Percentiles rank a stretch among this genome's conserved stretches.
These are phyloP conservation scores for Lepidurus arcticus DNA, from an alignment of 1,140 invertebrate species.

Conservation along the genomic window DNA sequence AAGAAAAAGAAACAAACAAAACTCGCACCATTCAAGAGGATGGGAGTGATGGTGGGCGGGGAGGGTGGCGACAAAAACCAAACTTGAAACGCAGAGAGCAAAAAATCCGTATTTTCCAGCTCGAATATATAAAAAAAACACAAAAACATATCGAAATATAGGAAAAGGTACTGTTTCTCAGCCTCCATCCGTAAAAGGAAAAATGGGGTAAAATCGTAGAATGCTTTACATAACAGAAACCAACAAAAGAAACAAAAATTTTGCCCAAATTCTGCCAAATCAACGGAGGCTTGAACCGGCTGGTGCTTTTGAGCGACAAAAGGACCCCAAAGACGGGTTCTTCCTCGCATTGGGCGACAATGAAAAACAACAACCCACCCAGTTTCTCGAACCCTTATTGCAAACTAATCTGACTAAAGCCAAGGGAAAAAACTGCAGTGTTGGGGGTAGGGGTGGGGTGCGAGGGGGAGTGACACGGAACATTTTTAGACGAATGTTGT, in stretches of 20 bases:
- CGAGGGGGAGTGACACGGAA: not conserved
- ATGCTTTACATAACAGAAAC: constrained; percentile 9
- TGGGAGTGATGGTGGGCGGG: not conserved
- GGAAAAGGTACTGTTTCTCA: not conserved
- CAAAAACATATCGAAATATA: not conserved
- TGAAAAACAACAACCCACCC: not conserved
- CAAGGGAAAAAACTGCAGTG: not conserved
- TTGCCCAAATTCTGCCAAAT: not conserved
- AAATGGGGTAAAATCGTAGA: not conserved
- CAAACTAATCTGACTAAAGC: constrained; percentile 16
- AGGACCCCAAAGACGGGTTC: not conserved
- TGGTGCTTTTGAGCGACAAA: constrained; percentile 4
- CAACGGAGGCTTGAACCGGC: not conserved
- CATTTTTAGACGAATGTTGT: not conserved
- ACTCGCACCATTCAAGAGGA: not conserved
- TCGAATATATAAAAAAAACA: not conserved
- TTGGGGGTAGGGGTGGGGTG: not conserved
- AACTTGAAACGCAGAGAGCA: constrained; percentile 1
- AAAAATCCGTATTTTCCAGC: not conserved
- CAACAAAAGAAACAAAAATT: not conserved
- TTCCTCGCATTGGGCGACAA: not conserved
- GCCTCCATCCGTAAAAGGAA: not conserved
- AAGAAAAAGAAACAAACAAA: not conserved
- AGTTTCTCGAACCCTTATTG: not conserved
- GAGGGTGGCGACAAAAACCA: not conserved